Evolutionary conservation across 35 echinoderm and acorn worm species (phyloP), one percentile per base, ranked within the genome.

Genomic region (Ophiothrix spiculata): DNA sequence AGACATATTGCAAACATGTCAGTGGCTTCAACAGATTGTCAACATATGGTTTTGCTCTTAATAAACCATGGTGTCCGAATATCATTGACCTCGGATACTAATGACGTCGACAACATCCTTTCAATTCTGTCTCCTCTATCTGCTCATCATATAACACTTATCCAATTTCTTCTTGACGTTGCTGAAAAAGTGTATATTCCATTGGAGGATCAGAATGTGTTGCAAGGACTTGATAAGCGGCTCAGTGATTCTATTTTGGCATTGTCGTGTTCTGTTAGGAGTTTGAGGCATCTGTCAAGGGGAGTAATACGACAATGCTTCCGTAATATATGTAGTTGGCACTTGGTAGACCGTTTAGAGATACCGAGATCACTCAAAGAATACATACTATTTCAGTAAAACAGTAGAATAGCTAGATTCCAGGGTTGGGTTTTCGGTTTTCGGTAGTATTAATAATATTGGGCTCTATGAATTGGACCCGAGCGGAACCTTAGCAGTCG

Each of bases 1-100:
- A 75, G 29, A 0, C 85, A 90, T 25, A 69, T 69, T 69, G 29
- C 60, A 69, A 69, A 69, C 29, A 15, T 69, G 29, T 25, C 60
- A 10, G n/a, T n/a, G n/a, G 60, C 60, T 69, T 69, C 60, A 69
- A 4, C 60, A n/a, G 60, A 69, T 69, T 69, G 60, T 69, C 8
- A n/a, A 28, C 17, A 69, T 15, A 15, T 25, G 60, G 25, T 69
- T 15, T 28, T 69, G 4, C 23, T 6, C 29, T 69, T 69, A 28
- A 69, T 69, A 12, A 69, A 69, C 60, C 3, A 69, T 2, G 60
- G 60, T 12, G 60, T 28, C 29, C 25, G 10, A 25, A 28, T 69
- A 25, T 12, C 60, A 25, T 12, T 69, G 23, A 69, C 17, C 17
- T 69, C 60, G 4, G 60, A 69, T n/a, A 69, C 3, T 28, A 69